Percentiles rank a stretch among this genome's conserved stretches.
Conservation (phyloP, 1,140 invertebrate genomes). For the Bicyclus anynana region DNA sequence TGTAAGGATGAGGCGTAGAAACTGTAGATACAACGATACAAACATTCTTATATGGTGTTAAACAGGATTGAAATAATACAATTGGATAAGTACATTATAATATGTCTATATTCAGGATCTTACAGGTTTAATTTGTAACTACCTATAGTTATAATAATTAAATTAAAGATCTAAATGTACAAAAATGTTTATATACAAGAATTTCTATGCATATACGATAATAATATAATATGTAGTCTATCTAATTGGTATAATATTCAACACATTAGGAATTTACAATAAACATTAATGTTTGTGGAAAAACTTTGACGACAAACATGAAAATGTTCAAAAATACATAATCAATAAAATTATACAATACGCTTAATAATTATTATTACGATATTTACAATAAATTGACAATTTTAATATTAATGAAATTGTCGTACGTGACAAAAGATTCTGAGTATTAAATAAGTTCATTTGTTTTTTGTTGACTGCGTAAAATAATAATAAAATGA, state of each 20-base stretch:
- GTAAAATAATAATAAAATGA: neutral
- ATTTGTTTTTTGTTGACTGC: conserved; percentile 15
- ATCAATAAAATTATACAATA: conserved; percentile 17
- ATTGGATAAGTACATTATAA: conserved; percentile 33
- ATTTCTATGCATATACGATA: conserved; percentile 47
- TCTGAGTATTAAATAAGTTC: conserved; percentile 18
- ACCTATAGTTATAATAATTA: conserved; percentile 56
- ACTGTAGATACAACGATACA: neutral
- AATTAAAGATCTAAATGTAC: conserved; percentile 64
- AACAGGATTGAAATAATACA: too few species aligned
- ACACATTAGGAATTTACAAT: conserved; percentile 25
- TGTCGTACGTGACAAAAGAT: conserved; percentile 7
- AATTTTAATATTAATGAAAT: conserved; percentile 18
- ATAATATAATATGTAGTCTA: conserved; percentile 22
- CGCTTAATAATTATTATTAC: conserved; percentile 8
- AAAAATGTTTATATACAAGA: conserved; percentile 65
- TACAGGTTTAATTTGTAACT: conserved; percentile 63
- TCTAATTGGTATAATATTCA: conserved; percentile 28
- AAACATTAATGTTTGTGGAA: conserved; percentile 21
- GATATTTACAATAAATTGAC: conserved; percentile 32
- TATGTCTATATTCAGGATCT: conserved; percentile 59
- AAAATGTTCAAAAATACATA: conserved; percentile 22
- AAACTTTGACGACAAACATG: conserved; percentile 26
- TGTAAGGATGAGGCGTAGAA: neutral
- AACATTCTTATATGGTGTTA: neutral